phyloP scores from a whole-genome alignment of 2,888 invertebrate species.

The Acleris cristana region DNA sequence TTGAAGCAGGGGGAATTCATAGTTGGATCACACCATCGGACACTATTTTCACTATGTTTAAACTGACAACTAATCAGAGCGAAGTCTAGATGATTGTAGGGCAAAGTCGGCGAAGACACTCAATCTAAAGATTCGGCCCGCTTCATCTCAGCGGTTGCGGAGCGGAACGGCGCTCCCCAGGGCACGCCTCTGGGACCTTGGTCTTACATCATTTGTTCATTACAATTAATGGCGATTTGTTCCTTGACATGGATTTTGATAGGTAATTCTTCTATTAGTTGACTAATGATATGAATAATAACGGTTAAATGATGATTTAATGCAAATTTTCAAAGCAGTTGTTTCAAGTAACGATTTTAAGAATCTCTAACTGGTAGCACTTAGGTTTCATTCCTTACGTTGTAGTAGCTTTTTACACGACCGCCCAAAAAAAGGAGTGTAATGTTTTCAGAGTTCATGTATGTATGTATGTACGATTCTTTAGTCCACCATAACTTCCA shows the following conservation, averaged over 20 bases:
- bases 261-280: conserved; percentile 18
- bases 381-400: too few relatives aligned
- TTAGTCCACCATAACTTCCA: too few relatives aligned
- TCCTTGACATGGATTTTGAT: conserved; percentile 22
- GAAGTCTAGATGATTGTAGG: conserved; percentile 59
- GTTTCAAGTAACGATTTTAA: too few relatives aligned
- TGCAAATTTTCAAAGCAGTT: too few relatives aligned
- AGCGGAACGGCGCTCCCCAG: conserved; percentile 69
- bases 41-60: conserved; percentile 4
- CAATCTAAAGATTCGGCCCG: conserved; percentile 55
- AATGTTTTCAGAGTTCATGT: too few relatives aligned
- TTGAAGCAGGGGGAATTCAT: conserved; percentile 76
- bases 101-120: conserved; percentile 65
- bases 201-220: conserved; percentile 54
- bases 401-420: too few relatives aligned
- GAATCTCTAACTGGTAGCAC: too few relatives aligned
- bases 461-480: too few relatives aligned
- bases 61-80: conserved; percentile 53
- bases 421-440: too few relatives aligned
- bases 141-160: conserved; percentile 53
- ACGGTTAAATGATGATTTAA: too few relatives aligned
- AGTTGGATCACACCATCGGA: conserved; percentile 33
- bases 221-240: conserved; percentile 48
- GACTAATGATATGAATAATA: not conserved
- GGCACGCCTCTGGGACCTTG: conserved; percentile 73